phyloP scores from a whole-genome alignment of 2,113 vertebrate genomes.

The Siphamia tubifer region DNA sequence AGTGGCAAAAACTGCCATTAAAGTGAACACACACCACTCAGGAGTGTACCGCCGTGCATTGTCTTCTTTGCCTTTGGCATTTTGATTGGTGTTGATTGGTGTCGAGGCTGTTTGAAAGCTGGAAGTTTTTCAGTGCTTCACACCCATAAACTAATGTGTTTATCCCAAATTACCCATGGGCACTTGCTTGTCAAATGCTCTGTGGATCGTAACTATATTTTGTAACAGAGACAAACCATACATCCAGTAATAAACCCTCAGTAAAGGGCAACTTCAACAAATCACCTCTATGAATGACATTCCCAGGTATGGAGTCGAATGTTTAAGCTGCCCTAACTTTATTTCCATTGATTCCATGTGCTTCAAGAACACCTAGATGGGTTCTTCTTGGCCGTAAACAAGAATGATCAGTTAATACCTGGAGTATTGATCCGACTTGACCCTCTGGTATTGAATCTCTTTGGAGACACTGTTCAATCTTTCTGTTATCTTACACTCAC shows the following conservation, averaged over 20 bases:
- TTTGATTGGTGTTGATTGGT: constrained; percentile 48
- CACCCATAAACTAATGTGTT: not conserved
- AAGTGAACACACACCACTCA: constrained; percentile 19
- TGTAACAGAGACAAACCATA: not conserved
- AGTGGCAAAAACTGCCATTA: constrained; percentile 43
- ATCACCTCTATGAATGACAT: constrained; percentile 39
- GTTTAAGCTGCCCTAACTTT: constrained; percentile 56
- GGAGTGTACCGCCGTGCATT: constrained; percentile 20
- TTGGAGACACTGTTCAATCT: constrained; percentile 47
- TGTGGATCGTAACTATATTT: constrained; percentile 21
- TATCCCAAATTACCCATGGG: constrained; percentile 1
- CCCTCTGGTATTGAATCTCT: constrained; percentile 48
- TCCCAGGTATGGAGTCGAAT: constrained; percentile 36
- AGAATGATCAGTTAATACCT: constrained; percentile 59
- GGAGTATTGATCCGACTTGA: constrained; percentile 54
- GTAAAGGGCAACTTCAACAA: constrained; percentile 12
- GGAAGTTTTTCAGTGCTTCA: not conserved
- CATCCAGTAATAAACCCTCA: constrained; percentile 6
- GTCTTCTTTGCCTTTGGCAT: constrained; percentile 12
- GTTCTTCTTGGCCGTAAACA: constrained; percentile 60
- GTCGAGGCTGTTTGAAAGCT: constrained; percentile 31
- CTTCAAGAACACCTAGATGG: constrained; percentile 43
- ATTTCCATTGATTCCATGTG: constrained; percentile 62
- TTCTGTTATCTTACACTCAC: constrained; percentile 47
- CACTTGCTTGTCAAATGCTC: constrained; percentile 17